Evolutionary conservation across 2,797 vertebrate species (phyloP).

Genomic region (Scolopax rusticola): DNA sequence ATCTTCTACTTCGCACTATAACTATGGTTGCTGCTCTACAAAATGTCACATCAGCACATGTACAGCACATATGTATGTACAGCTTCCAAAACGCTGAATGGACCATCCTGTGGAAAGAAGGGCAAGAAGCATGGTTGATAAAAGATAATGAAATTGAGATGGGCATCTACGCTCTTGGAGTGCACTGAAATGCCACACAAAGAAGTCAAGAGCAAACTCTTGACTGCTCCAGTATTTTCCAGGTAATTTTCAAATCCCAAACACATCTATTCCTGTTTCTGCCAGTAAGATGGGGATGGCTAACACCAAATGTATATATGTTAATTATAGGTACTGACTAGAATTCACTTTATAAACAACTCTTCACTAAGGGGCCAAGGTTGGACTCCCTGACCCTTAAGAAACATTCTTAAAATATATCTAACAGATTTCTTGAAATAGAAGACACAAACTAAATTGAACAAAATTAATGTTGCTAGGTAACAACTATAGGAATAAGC

Average conservation of each 20-base stretch:
- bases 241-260: background rate
- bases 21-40: background rate
- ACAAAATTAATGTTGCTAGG: slow-evolving; percentile 55
- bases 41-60: background rate
- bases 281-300: background rate
- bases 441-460: slow-evolving; percentile 4
- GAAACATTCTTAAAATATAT: background rate
- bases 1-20: background rate
- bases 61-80: background rate
- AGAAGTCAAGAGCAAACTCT: background rate
- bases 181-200: background rate
- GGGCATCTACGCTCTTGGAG: background rate
- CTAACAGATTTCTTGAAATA: slow-evolving; percentile 14
- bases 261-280: background rate
- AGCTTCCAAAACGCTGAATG: slow-evolving; percentile 10
- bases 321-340: background rate
- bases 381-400: background rate
- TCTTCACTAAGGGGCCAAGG: background rate
- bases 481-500: slow-evolving; percentile 26
- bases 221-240: background rate
- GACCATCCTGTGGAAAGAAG: background rate
- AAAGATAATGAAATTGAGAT: background rate
- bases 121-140: background rate
- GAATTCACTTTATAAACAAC: background rate
- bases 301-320: background rate